phyloP scores from a whole-genome alignment of 2,113 vertebrate species.

The Phaethornis superciliosus region DNA sequence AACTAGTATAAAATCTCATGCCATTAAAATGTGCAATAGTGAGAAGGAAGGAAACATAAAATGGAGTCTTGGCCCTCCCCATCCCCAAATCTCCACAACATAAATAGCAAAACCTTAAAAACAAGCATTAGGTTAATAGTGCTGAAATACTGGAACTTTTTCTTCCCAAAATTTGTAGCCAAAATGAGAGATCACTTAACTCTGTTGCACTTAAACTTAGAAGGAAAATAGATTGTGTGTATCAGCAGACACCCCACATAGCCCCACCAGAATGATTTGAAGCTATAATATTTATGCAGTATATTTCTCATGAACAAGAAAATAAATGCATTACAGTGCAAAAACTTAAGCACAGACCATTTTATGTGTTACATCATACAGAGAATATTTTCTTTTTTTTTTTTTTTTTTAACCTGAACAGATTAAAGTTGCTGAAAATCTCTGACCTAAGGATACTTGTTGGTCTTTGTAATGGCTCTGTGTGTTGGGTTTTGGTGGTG shows the following conservation, averaged over 20 bases:
- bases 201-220: not conserved
- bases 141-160: not conserved
- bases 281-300: not conserved
- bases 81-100: not conserved
- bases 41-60: not conserved
- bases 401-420: not conserved
- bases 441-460: not conserved
- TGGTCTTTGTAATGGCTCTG: not conserved
- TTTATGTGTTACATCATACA: not conserved
- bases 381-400: not conserved
- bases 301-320: not conserved
- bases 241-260: not conserved
- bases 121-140: not conserved
- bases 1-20: conserved; percentile 25
- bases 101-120: not conserved
- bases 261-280: not conserved
- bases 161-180: not conserved
- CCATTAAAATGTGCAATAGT: not conserved
- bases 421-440: not conserved
- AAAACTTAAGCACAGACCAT: not conserved
- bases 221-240: not conserved
- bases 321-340: not conserved
- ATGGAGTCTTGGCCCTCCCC: not conserved
- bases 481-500: too few relatives aligned
- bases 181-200: not conserved